Percentiles rank a stretch among this genome's conserved stretches.
Evolutionary conservation across 2,113 vertebrate species (phyloP).

Genomic region (Phasianus colchicus): DNA sequence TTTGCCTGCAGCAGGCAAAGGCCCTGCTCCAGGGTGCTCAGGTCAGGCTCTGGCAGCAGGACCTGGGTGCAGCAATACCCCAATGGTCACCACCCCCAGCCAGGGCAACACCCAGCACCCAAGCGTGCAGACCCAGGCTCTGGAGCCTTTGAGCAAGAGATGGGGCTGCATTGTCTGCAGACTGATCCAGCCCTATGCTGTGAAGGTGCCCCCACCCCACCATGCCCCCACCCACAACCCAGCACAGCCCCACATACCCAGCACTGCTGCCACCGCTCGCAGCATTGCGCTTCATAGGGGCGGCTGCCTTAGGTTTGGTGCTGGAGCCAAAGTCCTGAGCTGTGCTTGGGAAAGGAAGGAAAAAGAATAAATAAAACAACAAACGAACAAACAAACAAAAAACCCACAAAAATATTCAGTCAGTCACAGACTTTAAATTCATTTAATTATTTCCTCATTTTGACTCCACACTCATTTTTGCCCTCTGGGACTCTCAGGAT

Average conservation of each 20-base stretch:
- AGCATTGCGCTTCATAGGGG: fast-evolving
- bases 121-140: too few species aligned
- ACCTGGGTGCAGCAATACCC: neutral
- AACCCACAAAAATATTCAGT: neutral
- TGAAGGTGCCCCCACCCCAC: neutral
- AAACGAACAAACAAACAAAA: fast-evolving
- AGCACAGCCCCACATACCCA: neutral
- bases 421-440: neutral
- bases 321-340: neutral
- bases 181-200: neutral
- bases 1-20: neutral
- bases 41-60: neutral
- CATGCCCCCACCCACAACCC: neutral
- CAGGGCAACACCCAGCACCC: too few species aligned
- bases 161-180: too few species aligned
- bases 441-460: neutral
- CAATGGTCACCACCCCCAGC: fast-evolving
- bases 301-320: fast-evolving
- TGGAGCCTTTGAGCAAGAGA: neutral
- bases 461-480: neutral
- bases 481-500: neutral
- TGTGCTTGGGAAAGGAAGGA: fast-evolving
- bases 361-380: neutral
- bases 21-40: fast-evolving
- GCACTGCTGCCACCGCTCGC: fast-evolving